Percentiles rank a stretch among this genome's conserved stretches.
phyloP scores from a whole-genome alignment of 2,888 invertebrate species.

The Drosophila neutralis region DNA sequence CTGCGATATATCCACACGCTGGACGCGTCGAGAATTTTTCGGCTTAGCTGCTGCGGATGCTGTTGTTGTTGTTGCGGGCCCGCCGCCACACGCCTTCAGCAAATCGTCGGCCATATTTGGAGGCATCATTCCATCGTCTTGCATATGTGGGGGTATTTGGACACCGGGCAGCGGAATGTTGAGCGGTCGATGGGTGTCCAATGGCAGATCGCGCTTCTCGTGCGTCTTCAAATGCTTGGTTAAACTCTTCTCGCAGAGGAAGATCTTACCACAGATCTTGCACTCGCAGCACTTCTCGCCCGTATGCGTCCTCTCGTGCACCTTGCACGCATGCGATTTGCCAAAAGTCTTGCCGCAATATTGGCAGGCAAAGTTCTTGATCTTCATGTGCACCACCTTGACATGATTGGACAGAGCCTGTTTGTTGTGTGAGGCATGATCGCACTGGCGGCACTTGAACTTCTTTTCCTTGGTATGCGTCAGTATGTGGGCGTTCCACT shows the following conservation, averaged over 20 bases:
- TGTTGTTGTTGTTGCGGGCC: constrained; percentile 23
- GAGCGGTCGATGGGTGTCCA: constrained; percentile 71
- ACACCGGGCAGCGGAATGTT: constrained; percentile 64
- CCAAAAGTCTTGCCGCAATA: constrained; percentile 82
- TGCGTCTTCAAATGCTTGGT: constrained; percentile 82
- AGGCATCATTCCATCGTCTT: constrained; percentile 46
- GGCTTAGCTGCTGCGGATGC: constrained; percentile 68
- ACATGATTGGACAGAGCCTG: constrained; percentile 81
- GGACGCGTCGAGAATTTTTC: constrained; percentile 81
- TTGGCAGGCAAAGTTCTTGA: constrained; percentile 82
- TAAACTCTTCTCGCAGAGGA: constrained; percentile 81
- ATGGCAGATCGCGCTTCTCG: constrained; percentile 78
- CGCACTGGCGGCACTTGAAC: constrained; percentile 82
- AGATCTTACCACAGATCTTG: constrained; percentile 82
- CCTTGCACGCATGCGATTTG: constrained; percentile 82
- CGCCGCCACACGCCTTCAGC: constrained; percentile 78
- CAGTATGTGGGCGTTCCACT: constrained; percentile 83
- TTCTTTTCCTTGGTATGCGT: constrained; percentile 83
- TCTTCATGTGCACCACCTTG: constrained; percentile 82
- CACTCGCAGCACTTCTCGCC: constrained; percentile 82
- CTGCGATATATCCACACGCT: constrained; percentile 81
- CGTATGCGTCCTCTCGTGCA: constrained; percentile 82
- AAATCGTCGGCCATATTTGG: constrained; percentile 77
- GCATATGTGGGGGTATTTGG: constrained; percentile 38
- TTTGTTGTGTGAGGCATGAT: constrained; percentile 82